phyloP scores from a whole-genome alignment of 1,140 invertebrate species.

The Sitobion miscanthi region DNA sequence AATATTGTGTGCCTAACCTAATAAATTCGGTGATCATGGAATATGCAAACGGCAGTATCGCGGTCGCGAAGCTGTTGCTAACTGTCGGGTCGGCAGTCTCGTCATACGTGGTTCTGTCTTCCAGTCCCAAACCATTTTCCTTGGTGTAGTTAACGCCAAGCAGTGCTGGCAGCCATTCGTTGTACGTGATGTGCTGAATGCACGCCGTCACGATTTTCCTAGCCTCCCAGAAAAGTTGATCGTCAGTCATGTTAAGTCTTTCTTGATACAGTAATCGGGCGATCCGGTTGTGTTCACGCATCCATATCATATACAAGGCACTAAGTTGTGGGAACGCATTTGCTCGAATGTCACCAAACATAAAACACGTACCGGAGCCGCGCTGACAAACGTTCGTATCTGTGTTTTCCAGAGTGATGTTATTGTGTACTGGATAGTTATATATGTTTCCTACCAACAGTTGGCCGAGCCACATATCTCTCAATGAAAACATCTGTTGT shows the following conservation, averaged over 20 bases:
- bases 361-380: conserved; percentile 60
- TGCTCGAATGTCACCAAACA: conserved; percentile 71
- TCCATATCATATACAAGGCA: conserved; percentile 81
- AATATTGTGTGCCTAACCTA: conserved; percentile 60
- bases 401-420: not conserved
- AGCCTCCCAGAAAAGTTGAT: conserved; percentile 80
- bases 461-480: conserved; percentile 66
- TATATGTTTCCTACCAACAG: too few species aligned
- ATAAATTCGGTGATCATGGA: conserved; percentile 70
- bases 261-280: conserved; percentile 68
- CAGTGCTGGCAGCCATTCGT: conserved; percentile 83
- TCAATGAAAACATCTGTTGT: conserved; percentile 65
- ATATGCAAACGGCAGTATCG: conserved; percentile 73
- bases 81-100: conserved; percentile 69
- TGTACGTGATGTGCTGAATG: conserved; percentile 88
- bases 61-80: conserved; percentile 76
- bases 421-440: not conserved
- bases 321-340: conserved; percentile 82
- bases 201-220: conserved; percentile 83
- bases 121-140: conserved; percentile 36
- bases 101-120: conserved; percentile 64
- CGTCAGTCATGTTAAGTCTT: conserved; percentile 79
- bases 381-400: conserved; percentile 58
- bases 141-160: conserved; percentile 62
- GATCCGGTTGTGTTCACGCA: conserved; percentile 89